A percentile compares a stretch with the other conserved stretches of the same genome.
phyloP scores from a whole-genome alignment of 2,888 invertebrate species.

The Petrolisthes manimaculis region DNA sequence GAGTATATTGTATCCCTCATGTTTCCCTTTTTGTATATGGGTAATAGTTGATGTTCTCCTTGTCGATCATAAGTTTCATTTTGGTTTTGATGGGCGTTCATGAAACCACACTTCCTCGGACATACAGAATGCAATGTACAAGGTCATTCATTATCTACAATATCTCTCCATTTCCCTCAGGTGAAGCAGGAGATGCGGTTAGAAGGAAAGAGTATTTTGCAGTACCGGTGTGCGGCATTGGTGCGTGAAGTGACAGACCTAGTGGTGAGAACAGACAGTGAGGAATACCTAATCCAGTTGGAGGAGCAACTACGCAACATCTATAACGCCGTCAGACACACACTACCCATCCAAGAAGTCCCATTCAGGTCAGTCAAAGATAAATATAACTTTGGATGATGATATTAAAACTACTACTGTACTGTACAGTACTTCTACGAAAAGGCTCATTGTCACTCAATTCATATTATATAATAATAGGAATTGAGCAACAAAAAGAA shows the following conservation, averaged over 20 bases:
- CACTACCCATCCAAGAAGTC: slow-evolving; percentile 39
- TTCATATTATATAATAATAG: too few species aligned
- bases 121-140: slow-evolving; percentile 62
- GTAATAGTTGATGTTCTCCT: background rate
- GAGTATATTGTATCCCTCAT: too few species aligned
- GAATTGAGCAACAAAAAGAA: too few species aligned
- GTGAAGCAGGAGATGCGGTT: slow-evolving; percentile 52
- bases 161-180: slow-evolving; percentile 9
- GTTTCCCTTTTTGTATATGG: background rate
- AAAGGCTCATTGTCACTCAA: too few species aligned
- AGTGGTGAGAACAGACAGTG: slow-evolving; percentile 51
- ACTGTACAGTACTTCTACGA: too few species aligned
- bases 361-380: slow-evolving; percentile 32
- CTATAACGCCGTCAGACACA: slow-evolving; percentile 44
- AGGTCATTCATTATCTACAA: slow-evolving; percentile 20
- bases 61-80: background rate
- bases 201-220: slow-evolving; percentile 51
- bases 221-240: slow-evolving; percentile 53
- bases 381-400: background rate
- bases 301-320: slow-evolving; percentile 52
- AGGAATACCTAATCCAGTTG: slow-evolving; percentile 52
- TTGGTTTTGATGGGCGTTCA: slow-evolving; percentile 9
- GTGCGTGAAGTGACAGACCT: slow-evolving; percentile 50
- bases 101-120: slow-evolving; percentile 60
- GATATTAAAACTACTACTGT: background rate